phyloP scores from a whole-genome alignment of 2,888 invertebrate species.

The Agriopis aurantiaria region DNA sequence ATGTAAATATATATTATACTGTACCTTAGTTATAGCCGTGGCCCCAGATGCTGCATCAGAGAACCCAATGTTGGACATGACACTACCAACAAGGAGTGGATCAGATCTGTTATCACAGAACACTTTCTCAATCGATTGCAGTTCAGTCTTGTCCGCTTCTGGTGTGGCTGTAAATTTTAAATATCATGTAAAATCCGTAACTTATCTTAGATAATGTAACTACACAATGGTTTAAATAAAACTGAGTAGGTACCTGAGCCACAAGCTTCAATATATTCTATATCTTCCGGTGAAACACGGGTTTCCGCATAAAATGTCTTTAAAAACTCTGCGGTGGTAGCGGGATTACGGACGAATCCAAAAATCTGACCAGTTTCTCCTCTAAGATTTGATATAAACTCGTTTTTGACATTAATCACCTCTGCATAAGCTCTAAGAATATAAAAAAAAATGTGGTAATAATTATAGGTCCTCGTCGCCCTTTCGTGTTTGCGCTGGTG shows the following conservation, averaged over 20 bases:
- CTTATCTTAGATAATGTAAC: not conserved
- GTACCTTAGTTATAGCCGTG: conserved; percentile 86
- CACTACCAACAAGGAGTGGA: conserved; percentile 86
- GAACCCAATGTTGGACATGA: conserved; percentile 82
- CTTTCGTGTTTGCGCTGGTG: too few relatives aligned
- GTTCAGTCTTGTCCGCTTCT: conserved; percentile 88
- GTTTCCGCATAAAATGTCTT: conserved; percentile 87
- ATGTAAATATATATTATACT: too few relatives aligned
- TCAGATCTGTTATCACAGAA: conserved; percentile 84
- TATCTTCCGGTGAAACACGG: conserved; percentile 87
- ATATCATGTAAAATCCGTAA: not conserved
- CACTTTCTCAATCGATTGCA: conserved; percentile 87
- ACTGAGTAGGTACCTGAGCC: conserved; percentile 86
- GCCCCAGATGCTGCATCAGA: conserved; percentile 78
- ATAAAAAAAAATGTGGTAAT: too few relatives aligned
- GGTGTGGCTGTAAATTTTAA: conserved; percentile 67
- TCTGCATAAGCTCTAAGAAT: conserved; percentile 86
- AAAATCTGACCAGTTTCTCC: conserved; percentile 85
- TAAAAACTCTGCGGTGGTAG: conserved; percentile 78
- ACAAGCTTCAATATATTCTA: conserved; percentile 94
- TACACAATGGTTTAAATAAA: too few relatives aligned
- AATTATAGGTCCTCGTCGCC: too few relatives aligned
- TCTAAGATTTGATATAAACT: conserved; percentile 75
- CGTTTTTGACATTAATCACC: conserved; percentile 89
- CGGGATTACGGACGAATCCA: conserved; percentile 85